A percentile compares a stretch with the other conserved stretches of the same genome.
Conservation (phyloP, 2,797 vertebrate genomes). For the Amblyraja radiata region DNA sequence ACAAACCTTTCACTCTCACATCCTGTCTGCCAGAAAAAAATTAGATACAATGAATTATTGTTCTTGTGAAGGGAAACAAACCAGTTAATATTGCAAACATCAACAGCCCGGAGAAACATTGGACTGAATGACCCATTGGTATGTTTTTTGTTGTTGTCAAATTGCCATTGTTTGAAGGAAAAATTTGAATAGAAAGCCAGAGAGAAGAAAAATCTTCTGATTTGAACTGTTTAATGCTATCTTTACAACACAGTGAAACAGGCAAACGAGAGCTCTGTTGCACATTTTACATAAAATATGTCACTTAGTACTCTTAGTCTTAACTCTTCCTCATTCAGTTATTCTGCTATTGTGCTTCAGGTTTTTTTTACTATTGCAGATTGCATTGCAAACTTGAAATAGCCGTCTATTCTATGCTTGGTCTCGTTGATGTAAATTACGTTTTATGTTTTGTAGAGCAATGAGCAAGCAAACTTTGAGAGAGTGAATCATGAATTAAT, state of each 20-base stretch:
- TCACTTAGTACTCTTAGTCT: background rate
- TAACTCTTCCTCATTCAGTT: too few species aligned
- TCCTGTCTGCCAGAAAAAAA: background rate
- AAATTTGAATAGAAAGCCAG: background rate
- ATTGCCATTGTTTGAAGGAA: background rate
- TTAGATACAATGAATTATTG: background rate
- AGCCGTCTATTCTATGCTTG: too few species aligned
- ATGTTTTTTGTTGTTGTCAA: background rate
- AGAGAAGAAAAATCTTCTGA: background rate
- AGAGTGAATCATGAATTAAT: too few species aligned
- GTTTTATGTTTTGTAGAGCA: too few species aligned
- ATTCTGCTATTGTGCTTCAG: too few species aligned
- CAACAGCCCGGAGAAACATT: background rate
- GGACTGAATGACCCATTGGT: background rate
- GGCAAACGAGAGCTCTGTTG: background rate
- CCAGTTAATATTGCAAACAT: background rate
- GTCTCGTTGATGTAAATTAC: too few species aligned
- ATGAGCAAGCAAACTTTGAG: too few species aligned
- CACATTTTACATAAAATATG: background rate
- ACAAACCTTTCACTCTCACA: background rate
- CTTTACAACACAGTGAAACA: background rate
- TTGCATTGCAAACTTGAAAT: too few species aligned
- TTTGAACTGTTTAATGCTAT: background rate
- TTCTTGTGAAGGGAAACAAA: background rate
- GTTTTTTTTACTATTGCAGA: too few species aligned